Evolutionary conservation across 2,888 invertebrate species (phyloP), one percentile per base, ranked within the genome.

Genomic region (Tuberolachnus salignus): DNA sequence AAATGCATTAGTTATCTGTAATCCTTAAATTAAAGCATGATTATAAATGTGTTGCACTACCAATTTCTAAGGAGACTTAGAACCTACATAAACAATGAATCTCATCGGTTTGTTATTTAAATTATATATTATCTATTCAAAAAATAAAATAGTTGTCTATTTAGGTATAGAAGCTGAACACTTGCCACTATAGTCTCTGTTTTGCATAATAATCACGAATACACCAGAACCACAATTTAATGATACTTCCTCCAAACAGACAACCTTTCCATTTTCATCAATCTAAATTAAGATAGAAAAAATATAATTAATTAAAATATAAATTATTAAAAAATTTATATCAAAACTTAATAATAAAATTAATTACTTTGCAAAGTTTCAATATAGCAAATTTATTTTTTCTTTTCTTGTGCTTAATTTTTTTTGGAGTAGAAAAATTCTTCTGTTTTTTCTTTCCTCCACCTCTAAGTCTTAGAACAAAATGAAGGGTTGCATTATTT

Each of bases 381-480:
- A n/a, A n/a, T n/a, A n/a, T 98, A 98, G 89, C 99, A 99, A 88
- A 92, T 99, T 88, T 98, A 99, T 89, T 98, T 98, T 87, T 96
- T n/a, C n/a, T n/a, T n/a, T n/a, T n/a, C n/a, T n/a, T n/a, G n/a
- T n/a, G n/a, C n/a, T n/a, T n/a, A n/a, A n/a, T 98, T 89, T 99
- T 99, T 89, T 99, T 99, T 83, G 98, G 99, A n/a, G 99, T 99
- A 82, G 98, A 98, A 90, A 99, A 99, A 89, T 98, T 99, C 98
- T 99, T 99, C 97, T 99, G 99, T 86, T 98, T 93, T 86, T 99
- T 99, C 91, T 99, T 99, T 85, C 97, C 98, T 85, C 98, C 98
- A 88, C 98, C 98, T 83, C 95, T 90, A 81, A 97, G 90, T 83
- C 97, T 90, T 82, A 95, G 87, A 84, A 95, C 94, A 85, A 96